Base-by-base conservation (phyloP, 2,797 vertebrate genomes). In the Sebastes melanostomus region DNA sequence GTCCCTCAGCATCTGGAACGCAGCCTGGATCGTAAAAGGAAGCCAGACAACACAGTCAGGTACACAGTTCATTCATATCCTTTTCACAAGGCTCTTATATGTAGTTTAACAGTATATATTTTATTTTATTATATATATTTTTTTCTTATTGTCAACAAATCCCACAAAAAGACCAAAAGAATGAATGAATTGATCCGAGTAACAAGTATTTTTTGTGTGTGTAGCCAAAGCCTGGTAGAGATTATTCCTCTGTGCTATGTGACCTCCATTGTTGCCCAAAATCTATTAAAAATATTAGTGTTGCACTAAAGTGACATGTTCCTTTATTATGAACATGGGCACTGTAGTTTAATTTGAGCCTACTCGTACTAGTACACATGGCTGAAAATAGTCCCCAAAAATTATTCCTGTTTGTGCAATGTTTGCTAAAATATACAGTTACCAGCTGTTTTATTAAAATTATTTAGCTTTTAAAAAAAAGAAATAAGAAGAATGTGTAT, bases 21-120 rank as follows among this genome's bases (percentile, higher is more conserved):
- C 82, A 82, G 77, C 29, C 63, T 46, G 60, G 27, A 50, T 76
- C 75, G 27, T 80, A 79, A 86, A 88, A 80, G 18, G 66, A 82
- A 75, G 69, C 78, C 72, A 86, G 59, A 86, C 52, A 69, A 69
- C 75, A 73, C 27, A 66, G 46, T 61, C 32, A 60, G 66, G 3
- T 59, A 22, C 54, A 72, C 55, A 22, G 16, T 71, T 70, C 16
- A 30, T 80, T 66, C 66, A 32, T 74, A 32, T 75, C 4, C 36
- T 76, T 80, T 80, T 46, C 18, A 70, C 20, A 42, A 38, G 11
- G 25, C 9, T 72, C 16, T 55, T 10, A 20, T 13, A 4, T 34
- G 13, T 22, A 34, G 6, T 14, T 68, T 2, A 0, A 16, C 38
- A 42, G 3, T 16, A 16, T 63, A 6, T 24, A n/a, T 63, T 22